Evolutionary conservation across 2,797 vertebrate genomes (phyloP).

Genomic region (Diceros bicornis): DNA sequence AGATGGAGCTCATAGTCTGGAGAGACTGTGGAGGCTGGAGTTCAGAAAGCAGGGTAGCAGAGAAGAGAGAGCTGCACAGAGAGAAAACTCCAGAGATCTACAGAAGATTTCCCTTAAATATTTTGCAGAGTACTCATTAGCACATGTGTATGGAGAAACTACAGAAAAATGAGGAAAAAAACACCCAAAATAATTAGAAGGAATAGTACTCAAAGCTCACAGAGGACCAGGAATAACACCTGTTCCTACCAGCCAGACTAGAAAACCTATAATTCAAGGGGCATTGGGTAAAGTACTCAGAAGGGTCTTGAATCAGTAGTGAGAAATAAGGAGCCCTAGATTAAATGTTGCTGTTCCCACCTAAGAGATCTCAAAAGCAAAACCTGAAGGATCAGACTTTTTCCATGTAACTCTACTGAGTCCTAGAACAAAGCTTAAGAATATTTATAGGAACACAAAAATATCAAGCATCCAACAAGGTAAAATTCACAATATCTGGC

Average conservation of each 20-base stretch:
- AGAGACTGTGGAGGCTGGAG: neutral
- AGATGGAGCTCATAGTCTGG: neutral
- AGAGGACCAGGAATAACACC: neutral
- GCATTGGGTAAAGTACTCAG: neutral
- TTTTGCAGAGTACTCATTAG: neutral
- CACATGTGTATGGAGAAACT: neutral
- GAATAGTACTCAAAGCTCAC: neutral
- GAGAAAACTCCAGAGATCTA: neutral
- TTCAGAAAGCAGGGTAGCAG: neutral
- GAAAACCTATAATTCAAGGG: neutral
- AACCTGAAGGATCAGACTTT: neutral
- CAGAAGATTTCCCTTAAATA: neutral
- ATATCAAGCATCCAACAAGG: neutral
- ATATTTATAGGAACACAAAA: conserved; percentile 17
- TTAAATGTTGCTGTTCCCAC: neutral
- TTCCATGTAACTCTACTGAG: neutral
- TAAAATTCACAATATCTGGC: neutral
- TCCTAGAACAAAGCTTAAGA: neutral
- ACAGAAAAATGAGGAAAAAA: neutral
- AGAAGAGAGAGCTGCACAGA: neutral
- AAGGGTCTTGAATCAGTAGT: neutral
- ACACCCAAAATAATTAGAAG: neutral
- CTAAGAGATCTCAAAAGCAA: neutral
- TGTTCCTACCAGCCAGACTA: neutral
- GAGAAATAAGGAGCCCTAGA: neutral